Evolutionary conservation across 2,888 invertebrate species (phyloP).

Genomic region (Pilophorus perplexus): DNA sequence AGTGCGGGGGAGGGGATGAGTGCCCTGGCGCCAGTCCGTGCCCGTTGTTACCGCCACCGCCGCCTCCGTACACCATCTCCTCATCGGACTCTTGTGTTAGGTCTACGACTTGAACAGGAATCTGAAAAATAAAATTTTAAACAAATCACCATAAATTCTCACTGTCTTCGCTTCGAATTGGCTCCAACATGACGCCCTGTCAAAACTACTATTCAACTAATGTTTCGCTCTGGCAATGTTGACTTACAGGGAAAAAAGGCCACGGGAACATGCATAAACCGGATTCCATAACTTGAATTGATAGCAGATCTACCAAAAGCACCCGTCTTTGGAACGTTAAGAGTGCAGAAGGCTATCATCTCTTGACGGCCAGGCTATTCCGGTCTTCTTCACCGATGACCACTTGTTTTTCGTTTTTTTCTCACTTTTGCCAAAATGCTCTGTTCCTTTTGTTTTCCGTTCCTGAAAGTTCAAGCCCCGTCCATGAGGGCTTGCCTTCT

Average conservation of each 20-base stretch:
- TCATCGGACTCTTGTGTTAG: constrained; percentile 61
- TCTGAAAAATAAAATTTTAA: constrained; percentile 48
- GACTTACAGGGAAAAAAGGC: constrained; percentile 26
- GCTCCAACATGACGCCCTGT: neutral
- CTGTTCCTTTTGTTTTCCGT: neutral
- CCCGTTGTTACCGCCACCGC: constrained; percentile 25
- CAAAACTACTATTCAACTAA: neutral
- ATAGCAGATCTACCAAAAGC: constrained; percentile 18
- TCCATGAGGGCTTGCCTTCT: constrained; percentile 12
- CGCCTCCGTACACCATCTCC: constrained; percentile 51
- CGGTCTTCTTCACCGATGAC: constrained; percentile 7
- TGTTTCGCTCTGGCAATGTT: neutral
- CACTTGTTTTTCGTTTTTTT: neutral
- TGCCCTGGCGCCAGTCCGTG: neutral
- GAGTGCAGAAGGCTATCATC: constrained; percentile 16
- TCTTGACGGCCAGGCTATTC: constrained; percentile 22
- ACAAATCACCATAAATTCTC: neutral
- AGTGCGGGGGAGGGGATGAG: constrained; percentile 35
- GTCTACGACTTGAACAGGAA: constrained; percentile 59
- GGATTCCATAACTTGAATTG: constrained; percentile 17
- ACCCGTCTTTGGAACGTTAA: constrained; percentile 7
- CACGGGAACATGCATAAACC: constrained; percentile 33
- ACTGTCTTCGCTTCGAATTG: neutral
- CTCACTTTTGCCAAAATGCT: constrained; percentile 5
- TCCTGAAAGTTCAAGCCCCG: constrained; percentile 14